These are phyloP conservation scores for Spisula subtruncata DNA, from an alignment of 2,888 invertebrate species.

Conservation along the genomic window DNA sequence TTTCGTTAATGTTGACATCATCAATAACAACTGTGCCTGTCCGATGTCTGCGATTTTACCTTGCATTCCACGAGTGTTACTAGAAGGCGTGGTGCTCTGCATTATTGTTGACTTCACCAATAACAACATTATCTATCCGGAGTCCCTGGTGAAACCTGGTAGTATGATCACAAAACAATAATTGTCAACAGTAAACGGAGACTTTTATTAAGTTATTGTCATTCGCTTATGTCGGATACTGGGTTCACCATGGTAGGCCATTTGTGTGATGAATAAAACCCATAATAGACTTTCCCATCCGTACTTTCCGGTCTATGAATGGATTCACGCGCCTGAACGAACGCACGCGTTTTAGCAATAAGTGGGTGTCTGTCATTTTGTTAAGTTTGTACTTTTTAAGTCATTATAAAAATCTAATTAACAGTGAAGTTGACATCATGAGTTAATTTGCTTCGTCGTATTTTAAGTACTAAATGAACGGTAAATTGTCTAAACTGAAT, in stretches of 20 bases:
- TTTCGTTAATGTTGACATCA: no score
- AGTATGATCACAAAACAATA: not conserved
- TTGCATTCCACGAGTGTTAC: no score
- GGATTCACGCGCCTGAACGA: not conserved
- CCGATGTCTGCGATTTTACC: no score
- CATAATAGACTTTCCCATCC: not conserved
- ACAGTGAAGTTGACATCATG: not conserved
- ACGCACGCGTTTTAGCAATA: not conserved
- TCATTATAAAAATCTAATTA: constrained; percentile 6
- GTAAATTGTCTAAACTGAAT: not conserved
- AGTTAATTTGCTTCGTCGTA: not conserved
- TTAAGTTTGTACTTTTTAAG: not conserved
- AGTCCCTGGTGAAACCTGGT: not conserved
- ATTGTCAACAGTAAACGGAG: not conserved
- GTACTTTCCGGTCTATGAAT: constrained; percentile 4
- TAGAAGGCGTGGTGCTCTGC: no score
- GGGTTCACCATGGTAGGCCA: not conserved
- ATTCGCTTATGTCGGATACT: not conserved
- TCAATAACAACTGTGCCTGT: no score
- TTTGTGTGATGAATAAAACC: not conserved
- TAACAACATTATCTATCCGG: no score
- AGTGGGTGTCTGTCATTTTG: not conserved
- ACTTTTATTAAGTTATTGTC: not conserved
- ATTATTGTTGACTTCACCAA: no score
- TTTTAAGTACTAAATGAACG: not conserved